A percentile compares a stretch with the other conserved stretches of the same genome.
These are phyloP conservation scores for Pagrus major DNA, from an alignment of 2,113 vertebrate species.

Conservation along the genomic window DNA sequence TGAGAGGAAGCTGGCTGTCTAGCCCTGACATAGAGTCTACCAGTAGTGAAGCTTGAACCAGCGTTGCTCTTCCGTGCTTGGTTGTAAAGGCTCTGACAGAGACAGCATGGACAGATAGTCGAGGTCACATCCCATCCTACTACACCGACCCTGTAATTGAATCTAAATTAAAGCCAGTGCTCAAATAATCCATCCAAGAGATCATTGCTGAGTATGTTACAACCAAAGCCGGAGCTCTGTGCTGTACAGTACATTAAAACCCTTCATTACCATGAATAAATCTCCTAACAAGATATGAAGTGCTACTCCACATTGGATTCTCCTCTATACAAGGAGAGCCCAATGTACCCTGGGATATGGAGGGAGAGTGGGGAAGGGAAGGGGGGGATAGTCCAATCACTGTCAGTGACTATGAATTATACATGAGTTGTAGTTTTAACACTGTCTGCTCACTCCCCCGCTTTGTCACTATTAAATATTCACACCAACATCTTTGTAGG, in stretches of 20 bases:
- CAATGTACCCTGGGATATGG: constrained; percentile 49
- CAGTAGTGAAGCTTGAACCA: constrained; percentile 6
- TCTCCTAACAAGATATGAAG: constrained; percentile 69
- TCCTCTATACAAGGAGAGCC: constrained; percentile 45
- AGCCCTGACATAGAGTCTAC: constrained; percentile 11
- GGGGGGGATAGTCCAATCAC: constrained; percentile 66
- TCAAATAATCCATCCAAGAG: constrained; percentile 64
- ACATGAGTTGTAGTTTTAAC: constrained; percentile 85
- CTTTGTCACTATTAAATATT: constrained; percentile 88
- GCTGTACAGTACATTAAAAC: constrained; percentile 62
- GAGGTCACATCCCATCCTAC: constrained; percentile 59
- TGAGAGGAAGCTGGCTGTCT: constrained; percentile 18
- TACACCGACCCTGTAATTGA: constrained; percentile 54
- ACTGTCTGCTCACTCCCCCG: constrained; percentile 72
- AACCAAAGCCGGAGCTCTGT: constrained; percentile 35
- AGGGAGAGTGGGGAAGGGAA: constrained; percentile 34
- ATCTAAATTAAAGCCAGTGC: constrained; percentile 63
- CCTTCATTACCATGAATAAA: constrained; percentile 74
- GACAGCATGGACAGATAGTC: constrained; percentile 44
- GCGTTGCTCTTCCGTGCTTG: constrained; percentile 22
- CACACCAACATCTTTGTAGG: constrained; percentile 86
- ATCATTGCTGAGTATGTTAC: constrained; percentile 61
- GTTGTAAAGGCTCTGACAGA: constrained; percentile 30
- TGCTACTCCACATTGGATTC: constrained; percentile 61
- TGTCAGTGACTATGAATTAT: constrained; percentile 88